Evolutionary conservation across 2,888 invertebrate species (phyloP).

Genomic region (Epistrophe eligans): DNA sequence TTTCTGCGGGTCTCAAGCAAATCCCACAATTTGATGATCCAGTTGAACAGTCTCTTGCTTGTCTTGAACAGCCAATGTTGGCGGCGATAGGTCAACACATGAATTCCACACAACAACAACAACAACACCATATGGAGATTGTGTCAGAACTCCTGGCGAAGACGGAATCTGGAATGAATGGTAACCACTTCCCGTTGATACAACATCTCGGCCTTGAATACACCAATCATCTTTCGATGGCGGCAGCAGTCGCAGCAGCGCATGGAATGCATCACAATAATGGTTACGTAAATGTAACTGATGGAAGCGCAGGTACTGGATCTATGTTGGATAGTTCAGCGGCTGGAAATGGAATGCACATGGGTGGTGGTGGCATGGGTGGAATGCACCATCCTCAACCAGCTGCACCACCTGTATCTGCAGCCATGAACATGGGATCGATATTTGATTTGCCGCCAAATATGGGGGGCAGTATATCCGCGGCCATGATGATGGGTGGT

Average conservation of each 20-base stretch:
- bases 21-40: conserved; percentile 87
- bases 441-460: conserved; percentile 80
- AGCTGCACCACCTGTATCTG: conserved; percentile 77
- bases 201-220: conserved; percentile 81
- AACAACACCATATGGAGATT: conserved; percentile 85
- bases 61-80: conserved; percentile 87
- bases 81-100: conserved; percentile 82
- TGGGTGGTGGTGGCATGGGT: conserved; percentile 78
- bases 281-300: conserved; percentile 80
- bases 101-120: conserved; percentile 84
- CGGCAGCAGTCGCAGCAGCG: conserved; percentile 73
- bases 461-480: conserved; percentile 77
- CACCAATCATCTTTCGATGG: conserved; percentile 78
- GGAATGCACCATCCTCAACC: conserved; percentile 60
- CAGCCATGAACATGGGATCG: conserved; percentile 78
- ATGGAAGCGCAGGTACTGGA: conserved; percentile 77
- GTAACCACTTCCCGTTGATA: conserved; percentile 81
- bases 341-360: conserved; percentile 80
- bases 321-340: conserved; percentile 55
- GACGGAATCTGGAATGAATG: conserved; percentile 82
- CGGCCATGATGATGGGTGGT: conserved; percentile 78
- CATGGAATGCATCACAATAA: conserved; percentile 80
- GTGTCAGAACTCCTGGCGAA: conserved; percentile 82
- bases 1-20: conserved; percentile 81
- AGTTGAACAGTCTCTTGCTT: conserved; percentile 89